Conservation (phyloP, 2,797 vertebrate genomes). For the Valencia hispanica region DNA sequence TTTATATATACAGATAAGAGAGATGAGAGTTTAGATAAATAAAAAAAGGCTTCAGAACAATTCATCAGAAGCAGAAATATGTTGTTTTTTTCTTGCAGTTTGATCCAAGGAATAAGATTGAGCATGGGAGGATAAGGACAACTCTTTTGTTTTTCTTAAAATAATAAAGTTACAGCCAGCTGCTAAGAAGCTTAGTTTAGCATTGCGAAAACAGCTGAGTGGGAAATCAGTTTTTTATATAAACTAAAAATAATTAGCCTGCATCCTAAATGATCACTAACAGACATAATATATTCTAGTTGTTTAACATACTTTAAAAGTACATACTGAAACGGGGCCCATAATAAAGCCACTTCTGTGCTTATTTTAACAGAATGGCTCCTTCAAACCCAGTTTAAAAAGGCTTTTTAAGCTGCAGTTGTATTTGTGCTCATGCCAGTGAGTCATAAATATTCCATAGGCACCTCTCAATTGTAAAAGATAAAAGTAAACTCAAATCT, state of each 20-base stretch:
- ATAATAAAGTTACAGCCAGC: background rate
- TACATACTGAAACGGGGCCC: background rate
- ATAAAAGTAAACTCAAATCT: constrained; percentile 5
- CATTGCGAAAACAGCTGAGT: background rate
- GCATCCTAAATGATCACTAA: background rate
- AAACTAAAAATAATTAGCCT: background rate
- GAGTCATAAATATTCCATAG: constrained; percentile 2
- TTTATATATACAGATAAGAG: constrained; percentile 5
- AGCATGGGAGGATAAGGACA: background rate
- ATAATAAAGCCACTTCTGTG: background rate
- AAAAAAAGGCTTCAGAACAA: background rate
- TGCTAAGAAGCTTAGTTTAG: background rate
- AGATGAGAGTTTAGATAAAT: background rate
- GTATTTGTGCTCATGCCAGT: background rate
- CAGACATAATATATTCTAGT: background rate
- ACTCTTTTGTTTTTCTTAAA: background rate
- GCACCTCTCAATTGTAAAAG: background rate
- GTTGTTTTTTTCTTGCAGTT: background rate
- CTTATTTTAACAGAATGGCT: background rate
- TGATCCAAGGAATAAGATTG: background rate
- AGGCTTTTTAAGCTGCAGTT: background rate
- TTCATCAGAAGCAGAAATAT: background rate
- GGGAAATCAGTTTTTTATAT: background rate
- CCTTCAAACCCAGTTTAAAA: background rate
- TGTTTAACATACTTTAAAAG: background rate